Evolutionary conservation across 2,797 vertebrate genomes (phyloP), one percentile per base, ranked within the genome.

Genomic region (Diplodus puntazzo): DNA sequence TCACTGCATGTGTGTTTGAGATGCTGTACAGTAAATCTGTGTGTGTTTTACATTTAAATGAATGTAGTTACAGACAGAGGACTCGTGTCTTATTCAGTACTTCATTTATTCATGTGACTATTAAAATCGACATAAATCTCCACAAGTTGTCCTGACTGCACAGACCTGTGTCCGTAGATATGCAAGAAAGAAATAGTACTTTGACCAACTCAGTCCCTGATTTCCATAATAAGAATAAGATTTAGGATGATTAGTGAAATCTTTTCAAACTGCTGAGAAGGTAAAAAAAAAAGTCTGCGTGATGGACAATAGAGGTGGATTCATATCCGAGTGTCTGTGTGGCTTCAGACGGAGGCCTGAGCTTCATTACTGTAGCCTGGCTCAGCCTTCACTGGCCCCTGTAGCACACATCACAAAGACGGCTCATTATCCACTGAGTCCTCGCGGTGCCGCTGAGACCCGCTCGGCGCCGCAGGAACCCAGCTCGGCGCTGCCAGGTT

Each of bases 391-490:
- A 52, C 63, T 20, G 48, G 76, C 69, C 79, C 88, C 86, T 79
- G 85, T 77, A 80, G 87, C 87, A 65, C 85, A 87, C 83, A 88
- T 88, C 86, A 85, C 82, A 87, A 80, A 88, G 74, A 49, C 86
- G 75, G 80, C 89, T 91, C 82, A 84, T 92, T 91, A 91, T 88
- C 87, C 75, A 63, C 81, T 0, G 81, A 88, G 87, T 87, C 88
- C 81, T 88, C 18, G 42, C 42, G 74, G 77, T 75, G 65, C 72
- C 13, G 67, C 81, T 2, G 52, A 75, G 68, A 54, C 79, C 77
- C 11, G 42, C 83, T 61, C 54, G 17, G 46, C 62, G 64, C 82
- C 75, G 84, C 77, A 70, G 74, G 73, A 81, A 57, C 76, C 80
- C 73, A 20, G 81, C 80, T 76, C 82, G 30, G 69, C 80, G 21